Percentiles rank a stretch among this genome's conserved stretches.
Evolutionary conservation across 1,140 invertebrate genomes (phyloP).

Genomic region (Hestina assimilis): DNA sequence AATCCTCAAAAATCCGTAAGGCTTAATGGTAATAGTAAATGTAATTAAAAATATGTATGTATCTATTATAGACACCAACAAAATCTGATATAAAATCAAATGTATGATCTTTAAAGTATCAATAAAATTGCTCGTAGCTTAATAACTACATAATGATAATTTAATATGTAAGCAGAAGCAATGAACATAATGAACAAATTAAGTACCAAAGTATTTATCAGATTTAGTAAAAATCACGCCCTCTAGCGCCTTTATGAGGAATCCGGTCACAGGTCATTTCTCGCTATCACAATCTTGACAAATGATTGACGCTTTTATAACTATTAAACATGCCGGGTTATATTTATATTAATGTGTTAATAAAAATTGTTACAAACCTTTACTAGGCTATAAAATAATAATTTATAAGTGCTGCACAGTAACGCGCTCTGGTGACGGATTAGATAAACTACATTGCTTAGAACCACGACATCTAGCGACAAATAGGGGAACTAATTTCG

Average conservation of each 20-base stretch:
- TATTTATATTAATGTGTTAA: slow-evolving; percentile 47
- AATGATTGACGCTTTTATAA: slow-evolving; percentile 62
- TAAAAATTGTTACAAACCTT: slow-evolving; percentile 1
- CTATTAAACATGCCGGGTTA: slow-evolving; percentile 51
- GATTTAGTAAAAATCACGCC: slow-evolving; percentile 56
- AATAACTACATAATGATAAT: slow-evolving; percentile 4
- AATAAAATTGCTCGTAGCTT: slow-evolving; percentile 34
- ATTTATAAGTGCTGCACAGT: neutral
- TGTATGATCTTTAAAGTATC: neutral
- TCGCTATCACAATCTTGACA: slow-evolving; percentile 52
- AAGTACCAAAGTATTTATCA: slow-evolving; percentile 31
- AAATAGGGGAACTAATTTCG: slow-evolving; percentile 38
- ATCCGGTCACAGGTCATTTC: slow-evolving; percentile 48
- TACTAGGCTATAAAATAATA: slow-evolving; percentile 9
- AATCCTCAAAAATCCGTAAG: too few relatives aligned
- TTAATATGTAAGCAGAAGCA: slow-evolving; percentile 4
- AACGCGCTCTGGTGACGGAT: neutral
- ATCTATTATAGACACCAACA: too few relatives aligned
- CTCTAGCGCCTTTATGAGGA: slow-evolving; percentile 45
- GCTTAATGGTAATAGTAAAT: too few relatives aligned
- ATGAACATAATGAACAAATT: too few relatives aligned
- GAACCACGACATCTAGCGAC: slow-evolving; percentile 59
- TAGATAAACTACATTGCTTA: slow-evolving; percentile 18
- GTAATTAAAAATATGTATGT: too few relatives aligned
- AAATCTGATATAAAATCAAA: too few relatives aligned